phyloP scores from a whole-genome alignment of 2,888 invertebrate species.

The Platynereis dumerilii region DNA sequence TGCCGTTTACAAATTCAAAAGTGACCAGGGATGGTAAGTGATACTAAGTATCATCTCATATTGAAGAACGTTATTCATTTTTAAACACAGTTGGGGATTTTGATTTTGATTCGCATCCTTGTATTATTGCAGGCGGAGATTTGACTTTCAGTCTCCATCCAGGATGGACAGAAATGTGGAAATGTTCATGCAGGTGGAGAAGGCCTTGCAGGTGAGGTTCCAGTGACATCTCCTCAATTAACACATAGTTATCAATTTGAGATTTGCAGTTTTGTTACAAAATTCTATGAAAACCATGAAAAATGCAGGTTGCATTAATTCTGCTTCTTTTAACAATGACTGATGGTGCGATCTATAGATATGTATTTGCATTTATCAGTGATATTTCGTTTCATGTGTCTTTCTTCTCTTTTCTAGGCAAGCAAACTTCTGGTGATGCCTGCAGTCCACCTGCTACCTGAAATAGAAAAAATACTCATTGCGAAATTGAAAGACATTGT shows the following conservation, averaged over 20 bases:
- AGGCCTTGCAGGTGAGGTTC: conserved; percentile 70
- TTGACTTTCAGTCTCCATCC: conserved; percentile 82
- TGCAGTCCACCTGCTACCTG: conserved; percentile 68
- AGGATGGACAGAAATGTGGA: conserved; percentile 91
- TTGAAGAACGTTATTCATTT: background rate
- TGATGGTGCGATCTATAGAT: no score
- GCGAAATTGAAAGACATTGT: conserved; percentile 86
- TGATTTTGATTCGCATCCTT: no score
- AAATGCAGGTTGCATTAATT: no score
- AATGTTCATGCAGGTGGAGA: conserved; percentile 74
- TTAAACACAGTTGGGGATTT: background rate
- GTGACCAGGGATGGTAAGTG: conserved; percentile 82
- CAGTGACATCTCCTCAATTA: no score
- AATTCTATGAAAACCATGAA: no score
- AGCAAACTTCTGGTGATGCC: conserved; percentile 77
- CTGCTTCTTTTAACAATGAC: no score
- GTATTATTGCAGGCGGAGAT: conserved; percentile 82
- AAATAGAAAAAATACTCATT: conserved; percentile 78
- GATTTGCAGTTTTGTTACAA: no score
- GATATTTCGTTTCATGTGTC: no score
- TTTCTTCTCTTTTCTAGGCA: conserved; percentile 58
- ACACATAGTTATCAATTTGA: no score
- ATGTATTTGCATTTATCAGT: no score
- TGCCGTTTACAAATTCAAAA: conserved; percentile 93
- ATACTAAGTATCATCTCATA: no score